Evolutionary conservation across 2,113 vertebrate species (phyloP), one percentile per base, ranked within the genome.

Genomic region (Cephalopholis sonnerati): DNA sequence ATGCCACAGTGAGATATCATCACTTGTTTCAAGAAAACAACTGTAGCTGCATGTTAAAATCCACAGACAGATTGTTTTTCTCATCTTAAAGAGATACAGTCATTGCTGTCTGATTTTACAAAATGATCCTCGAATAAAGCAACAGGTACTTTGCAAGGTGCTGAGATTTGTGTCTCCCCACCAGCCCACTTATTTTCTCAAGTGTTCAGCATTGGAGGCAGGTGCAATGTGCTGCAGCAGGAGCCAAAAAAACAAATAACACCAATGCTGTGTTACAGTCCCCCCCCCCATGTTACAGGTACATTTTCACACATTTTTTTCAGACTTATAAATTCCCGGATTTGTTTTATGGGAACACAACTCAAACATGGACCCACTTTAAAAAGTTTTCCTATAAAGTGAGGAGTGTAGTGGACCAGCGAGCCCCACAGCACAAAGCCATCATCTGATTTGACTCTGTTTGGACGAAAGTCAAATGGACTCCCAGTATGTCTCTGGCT

Each of bases 401-500:
- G 6, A 27, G 32, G 9, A 65, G 39, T 27, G 22, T 16, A 41
- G 5, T 24, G 44, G 48, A 51, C 17, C 13, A 12, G 17, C 2
- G 3, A 46, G 58, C 39, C 59, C 22, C 39, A 2, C 24, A 89
- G 63, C 62, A 44, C 69, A 57, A 22, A 82, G 53, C 25, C 20
- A 71, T 75, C 77, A 61, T 67, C 70, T 44, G 44, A 51, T 75
- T 62, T 36, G 68, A 32, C 18, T 66, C 25, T 46, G 48, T 72
- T 76, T 64, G 57, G 62, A 54, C 16, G 0, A 51, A 67, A 83
- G 69, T 77, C 83, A 74, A 54, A 66, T 36, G 64, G 58, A 57
- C 50, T 74, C 53, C 54, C 46, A 0, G 8, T 41, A 29, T 62
- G 44, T 41, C 63, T 86, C 44, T 5, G 53, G 8, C 59, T 63